phyloP scores from a whole-genome alignment of 2,113 vertebrate species.

The Periophthalmus modestus region DNA sequence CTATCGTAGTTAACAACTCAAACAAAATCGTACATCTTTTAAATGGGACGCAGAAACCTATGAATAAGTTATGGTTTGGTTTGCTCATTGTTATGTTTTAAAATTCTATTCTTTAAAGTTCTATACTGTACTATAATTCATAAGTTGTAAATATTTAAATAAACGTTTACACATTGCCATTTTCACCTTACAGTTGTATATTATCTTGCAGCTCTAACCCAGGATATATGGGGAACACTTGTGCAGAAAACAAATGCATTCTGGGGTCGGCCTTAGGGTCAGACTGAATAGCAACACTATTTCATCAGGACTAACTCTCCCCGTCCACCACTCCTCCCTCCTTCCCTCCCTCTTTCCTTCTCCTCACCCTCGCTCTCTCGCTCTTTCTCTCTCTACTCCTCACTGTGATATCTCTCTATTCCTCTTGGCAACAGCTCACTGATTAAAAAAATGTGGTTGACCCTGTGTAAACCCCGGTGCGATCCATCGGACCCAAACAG shows the following conservation, averaged over 20 bases:
- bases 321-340: constrained; percentile 16
- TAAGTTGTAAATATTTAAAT: no score
- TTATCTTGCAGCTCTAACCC: not conserved
- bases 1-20: no score
- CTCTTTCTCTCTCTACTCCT: not conserved
- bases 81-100: no score
- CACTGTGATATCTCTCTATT: constrained; percentile 21
- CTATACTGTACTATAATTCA: no score
- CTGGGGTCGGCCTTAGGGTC: constrained; percentile 47
- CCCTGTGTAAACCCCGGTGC: constrained; percentile 50
- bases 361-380: constrained; percentile 11
- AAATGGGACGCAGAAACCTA: no score
- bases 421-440: constrained; percentile 50
- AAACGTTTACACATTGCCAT: not conserved
- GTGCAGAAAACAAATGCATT: constrained; percentile 48
- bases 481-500: constrained; percentile 53
- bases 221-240: constrained; percentile 2
- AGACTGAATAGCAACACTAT: constrained; percentile 44
- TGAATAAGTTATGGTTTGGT: no score
- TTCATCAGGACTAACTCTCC: constrained; percentile 41
- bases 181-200: not conserved
- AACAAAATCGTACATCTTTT: no score
- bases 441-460: constrained; percentile 59
- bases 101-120: no score
- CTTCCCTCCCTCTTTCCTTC: constrained; percentile 9